Evolutionary conservation across 1,140 invertebrate species (phyloP).

Genomic region (Stegodyphus dumicola): DNA sequence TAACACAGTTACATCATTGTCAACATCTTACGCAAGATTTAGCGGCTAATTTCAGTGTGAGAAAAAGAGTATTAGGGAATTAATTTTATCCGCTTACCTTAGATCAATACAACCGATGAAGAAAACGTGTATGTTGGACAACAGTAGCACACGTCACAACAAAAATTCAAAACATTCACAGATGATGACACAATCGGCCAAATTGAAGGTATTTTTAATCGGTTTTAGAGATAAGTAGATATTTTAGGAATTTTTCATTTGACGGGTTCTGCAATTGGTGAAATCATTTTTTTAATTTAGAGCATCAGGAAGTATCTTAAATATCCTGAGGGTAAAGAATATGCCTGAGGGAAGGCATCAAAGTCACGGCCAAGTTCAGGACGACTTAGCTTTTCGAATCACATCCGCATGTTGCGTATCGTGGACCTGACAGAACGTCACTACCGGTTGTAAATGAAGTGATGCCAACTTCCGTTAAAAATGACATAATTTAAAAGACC

Average conservation of each 20-base stretch:
- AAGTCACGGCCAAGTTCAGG: slow-evolving; percentile 61
- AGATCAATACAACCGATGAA: neutral
- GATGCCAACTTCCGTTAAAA: neutral
- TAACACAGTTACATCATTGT: too few relatives aligned
- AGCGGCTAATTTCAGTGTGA: too few relatives aligned
- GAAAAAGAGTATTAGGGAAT: too few relatives aligned
- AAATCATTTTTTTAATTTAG: neutral
- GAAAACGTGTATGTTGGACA: slow-evolving; percentile 17
- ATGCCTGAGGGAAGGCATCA: slow-evolving; percentile 54
- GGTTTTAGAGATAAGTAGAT: neutral
- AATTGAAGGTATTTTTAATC: neutral
- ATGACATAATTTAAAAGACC: too few relatives aligned
- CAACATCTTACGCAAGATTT: too few relatives aligned
- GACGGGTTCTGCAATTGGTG: neutral
- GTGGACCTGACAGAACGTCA: slow-evolving; percentile 42
- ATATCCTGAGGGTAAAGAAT: slow-evolving; percentile 38
- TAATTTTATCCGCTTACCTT: slow-evolving; percentile 19
- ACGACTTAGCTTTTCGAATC: slow-evolving; percentile 51
- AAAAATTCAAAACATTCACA: slow-evolving; percentile 57
- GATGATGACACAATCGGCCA: neutral
- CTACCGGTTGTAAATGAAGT: slow-evolving; percentile 24
- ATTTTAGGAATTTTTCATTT: neutral
- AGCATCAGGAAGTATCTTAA: slow-evolving; percentile 27
- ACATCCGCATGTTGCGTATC: slow-evolving; percentile 34
- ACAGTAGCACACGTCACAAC: slow-evolving; percentile 57